Base-by-base conservation (phyloP, 2,888 invertebrate genomes). In the Caenorhabditis sp. region DNA sequence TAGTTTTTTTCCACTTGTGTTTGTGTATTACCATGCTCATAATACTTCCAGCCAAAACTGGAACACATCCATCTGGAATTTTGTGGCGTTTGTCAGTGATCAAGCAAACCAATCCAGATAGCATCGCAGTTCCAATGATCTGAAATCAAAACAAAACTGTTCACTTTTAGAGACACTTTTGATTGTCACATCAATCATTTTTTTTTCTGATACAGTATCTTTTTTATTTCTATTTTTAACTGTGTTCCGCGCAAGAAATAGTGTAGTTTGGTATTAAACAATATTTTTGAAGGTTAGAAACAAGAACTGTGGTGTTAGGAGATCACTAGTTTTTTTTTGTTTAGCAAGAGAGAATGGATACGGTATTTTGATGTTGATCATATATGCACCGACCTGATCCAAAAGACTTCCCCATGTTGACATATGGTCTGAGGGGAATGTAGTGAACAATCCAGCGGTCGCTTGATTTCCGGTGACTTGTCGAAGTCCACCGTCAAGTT, bases 381-480 rank as follows among this genome's bases (percentile, higher is more conserved):
- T 31, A 7, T 31, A 4, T 31, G 31, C 3, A n/a, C 61, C 68
- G 91, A 89, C 90, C 89, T 91, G 91, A 82, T 91, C 91, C 5
- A 88, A 86, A n/a, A 91, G 83, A 10, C 89, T 89, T 38, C 89
- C 89, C 56, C 84, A 82, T 5, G 87, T 83, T 14, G 89, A 85
- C 49, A 90, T 88, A 76, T 88, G 89, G 4, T 83, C 78, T 25
- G 89, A 85, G 3, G 91, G 90, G 76, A 89, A 91, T 1, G 91
- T 91, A 26, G 90, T 87, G 84, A 90, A 91, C 52, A 91, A 90
- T 14, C 90, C 90, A 1, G 90, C 91, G 1, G 91, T 91, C 10
- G 84, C 88, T 10, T 84, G 77, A 7, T 78, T 72, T 8, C 89
- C 89, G n/a, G 78, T 79, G 5, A 88, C 86, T 49, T 80, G 73